phyloP scores from a whole-genome alignment of 2,888 invertebrate genomes.

The Nymphalis urticae region DNA sequence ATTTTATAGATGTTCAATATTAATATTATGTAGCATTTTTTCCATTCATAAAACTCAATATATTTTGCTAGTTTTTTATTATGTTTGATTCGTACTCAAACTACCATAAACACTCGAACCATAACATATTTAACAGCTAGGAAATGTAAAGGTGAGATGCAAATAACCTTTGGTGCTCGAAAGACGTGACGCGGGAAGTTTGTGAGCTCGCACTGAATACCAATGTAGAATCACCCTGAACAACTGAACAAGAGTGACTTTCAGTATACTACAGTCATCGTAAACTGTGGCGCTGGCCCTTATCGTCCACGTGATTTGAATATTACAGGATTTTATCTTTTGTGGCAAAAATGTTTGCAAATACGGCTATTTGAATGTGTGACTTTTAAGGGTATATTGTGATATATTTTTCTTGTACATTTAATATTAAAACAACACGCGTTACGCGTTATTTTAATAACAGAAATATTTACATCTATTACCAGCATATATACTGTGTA shows the following conservation, averaged over 20 bases:
- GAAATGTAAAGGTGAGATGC: conserved; percentile 68
- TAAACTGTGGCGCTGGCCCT: conserved; percentile 45
- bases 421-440: too few species aligned
- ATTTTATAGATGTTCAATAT: background rate
- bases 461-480: too few species aligned
- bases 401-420: too few species aligned
- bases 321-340: conserved; percentile 5
- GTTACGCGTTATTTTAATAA: too few species aligned
- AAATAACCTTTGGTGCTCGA: conserved; percentile 61
- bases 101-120: conserved; percentile 44
- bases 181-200: conserved; percentile 67
- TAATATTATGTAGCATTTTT: background rate
- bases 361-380: background rate
- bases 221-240: conserved; percentile 54
- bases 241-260: conserved; percentile 56
- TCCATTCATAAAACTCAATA: background rate
- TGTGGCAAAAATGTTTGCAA: conserved; percentile 7
- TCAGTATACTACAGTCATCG: conserved; percentile 68
- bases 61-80: background rate
- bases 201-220: conserved; percentile 64
- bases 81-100: background rate
- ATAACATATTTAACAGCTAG: conserved; percentile 63
- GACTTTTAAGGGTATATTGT: too few species aligned
- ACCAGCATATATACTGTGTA: too few species aligned
- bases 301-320: conserved; percentile 25